phyloP scores from a whole-genome alignment of 2,113 vertebrate species.

The Verasper variegatus region DNA sequence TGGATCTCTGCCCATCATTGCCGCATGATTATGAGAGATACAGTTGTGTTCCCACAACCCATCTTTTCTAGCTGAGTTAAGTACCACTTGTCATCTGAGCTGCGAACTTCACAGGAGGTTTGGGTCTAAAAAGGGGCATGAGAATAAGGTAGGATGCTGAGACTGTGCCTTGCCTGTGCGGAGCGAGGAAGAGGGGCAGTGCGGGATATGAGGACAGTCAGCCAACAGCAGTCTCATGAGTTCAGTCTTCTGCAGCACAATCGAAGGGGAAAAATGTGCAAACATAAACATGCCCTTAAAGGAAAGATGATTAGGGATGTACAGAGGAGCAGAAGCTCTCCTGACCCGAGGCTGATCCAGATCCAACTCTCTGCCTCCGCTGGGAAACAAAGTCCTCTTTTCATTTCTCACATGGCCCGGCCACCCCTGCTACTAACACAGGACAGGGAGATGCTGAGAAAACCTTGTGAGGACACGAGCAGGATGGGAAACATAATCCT shows the following conservation, averaged over 20 bases:
- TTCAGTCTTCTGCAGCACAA: slow-evolving; percentile 54
- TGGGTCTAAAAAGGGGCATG: slow-evolving; percentile 3
- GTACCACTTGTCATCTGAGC: slow-evolving; percentile 30
- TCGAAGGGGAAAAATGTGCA: slow-evolving; percentile 61
- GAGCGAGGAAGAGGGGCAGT: background rate
- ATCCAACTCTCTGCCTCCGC: slow-evolving; percentile 66
- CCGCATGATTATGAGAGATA: slow-evolving; percentile 36
- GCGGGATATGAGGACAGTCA: slow-evolving; percentile 20
- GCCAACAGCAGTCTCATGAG: slow-evolving; percentile 61
- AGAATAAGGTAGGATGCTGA: slow-evolving; percentile 16
- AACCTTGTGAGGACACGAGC: slow-evolving; percentile 52
- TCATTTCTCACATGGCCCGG: slow-evolving; percentile 75
- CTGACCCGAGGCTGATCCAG: slow-evolving; percentile 63
- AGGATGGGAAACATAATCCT: slow-evolving; percentile 49
- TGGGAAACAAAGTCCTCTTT: slow-evolving; percentile 72
- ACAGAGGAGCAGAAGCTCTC: slow-evolving; percentile 60
- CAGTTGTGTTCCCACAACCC: slow-evolving; percentile 43
- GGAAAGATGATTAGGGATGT: slow-evolving; percentile 67
- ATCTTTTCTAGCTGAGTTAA: slow-evolving; percentile 22
- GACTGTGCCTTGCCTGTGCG: slow-evolving; percentile 4
- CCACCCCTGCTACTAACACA: slow-evolving; percentile 68
- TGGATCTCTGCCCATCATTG: slow-evolving; percentile 41
- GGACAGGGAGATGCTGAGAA: slow-evolving; percentile 70
- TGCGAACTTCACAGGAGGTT: slow-evolving; percentile 2
- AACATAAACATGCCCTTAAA: slow-evolving; percentile 77